These are phyloP conservation scores for Merops nubicus DNA, from an alignment of 2,113 vertebrate species.

Conservation along the genomic window DNA sequence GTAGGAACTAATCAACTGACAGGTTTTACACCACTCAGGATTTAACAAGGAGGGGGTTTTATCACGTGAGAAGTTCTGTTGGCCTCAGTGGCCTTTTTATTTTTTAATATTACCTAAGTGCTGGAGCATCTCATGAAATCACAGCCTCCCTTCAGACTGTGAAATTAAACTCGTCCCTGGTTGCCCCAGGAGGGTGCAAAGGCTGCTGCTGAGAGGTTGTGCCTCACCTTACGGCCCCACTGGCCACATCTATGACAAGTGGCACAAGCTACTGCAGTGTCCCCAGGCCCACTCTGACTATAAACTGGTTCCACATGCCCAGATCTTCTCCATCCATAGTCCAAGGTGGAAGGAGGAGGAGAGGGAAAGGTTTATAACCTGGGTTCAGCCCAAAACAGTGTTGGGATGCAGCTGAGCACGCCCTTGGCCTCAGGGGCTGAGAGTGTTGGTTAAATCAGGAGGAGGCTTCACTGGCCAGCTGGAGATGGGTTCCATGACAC, in stretches of 20 bases:
- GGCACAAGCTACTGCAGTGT: accelerated
- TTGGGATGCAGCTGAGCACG: neutral
- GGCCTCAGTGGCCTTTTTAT: neutral
- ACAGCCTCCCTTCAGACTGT: neutral
- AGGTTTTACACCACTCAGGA: neutral
- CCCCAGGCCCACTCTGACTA: no score
- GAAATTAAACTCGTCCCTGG: neutral
- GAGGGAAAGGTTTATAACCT: neutral
- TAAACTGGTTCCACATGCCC: neutral
- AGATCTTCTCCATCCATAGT: neutral
- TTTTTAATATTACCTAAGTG: neutral
- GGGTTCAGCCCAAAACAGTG: neutral
- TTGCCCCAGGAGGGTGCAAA: neutral
- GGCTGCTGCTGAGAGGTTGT: neutral
- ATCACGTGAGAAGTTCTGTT: neutral
- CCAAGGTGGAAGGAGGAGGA: neutral
- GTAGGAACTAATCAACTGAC: neutral
- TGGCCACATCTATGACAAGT: accelerated
- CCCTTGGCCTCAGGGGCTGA: neutral
- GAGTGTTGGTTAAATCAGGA: neutral
- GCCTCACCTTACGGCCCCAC: neutral
- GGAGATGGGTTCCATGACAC: neutral
- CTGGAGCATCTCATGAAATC: neutral
- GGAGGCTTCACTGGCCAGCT: neutral
- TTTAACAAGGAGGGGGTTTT: neutral